Conservation (phyloP, 2,113 vertebrate species). For the Urocynchramus pylzowi region DNA sequence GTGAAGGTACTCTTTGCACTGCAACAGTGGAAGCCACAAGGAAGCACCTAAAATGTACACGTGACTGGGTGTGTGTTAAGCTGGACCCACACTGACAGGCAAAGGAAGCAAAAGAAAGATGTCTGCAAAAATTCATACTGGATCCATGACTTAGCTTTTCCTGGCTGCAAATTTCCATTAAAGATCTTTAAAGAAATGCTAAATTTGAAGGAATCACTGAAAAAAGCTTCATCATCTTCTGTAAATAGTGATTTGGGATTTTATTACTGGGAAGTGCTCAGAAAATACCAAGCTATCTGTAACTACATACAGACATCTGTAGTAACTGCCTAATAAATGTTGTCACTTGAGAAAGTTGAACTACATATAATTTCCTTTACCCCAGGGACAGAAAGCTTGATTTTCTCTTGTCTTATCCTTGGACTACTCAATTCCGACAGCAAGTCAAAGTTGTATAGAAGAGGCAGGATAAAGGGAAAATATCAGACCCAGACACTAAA, state of each 20-base stretch:
- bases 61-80: background rate
- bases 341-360: slow-evolving; percentile 37
- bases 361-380: slow-evolving; percentile 4
- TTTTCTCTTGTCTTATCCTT: slow-evolving; percentile 19
- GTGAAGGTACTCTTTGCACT: slow-evolving; percentile 21
- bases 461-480: background rate
- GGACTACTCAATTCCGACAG: background rate
- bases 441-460: background rate
- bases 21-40: slow-evolving; percentile 20
- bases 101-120: background rate
- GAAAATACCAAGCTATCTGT: background rate
- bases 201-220: background rate
- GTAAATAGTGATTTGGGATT: background rate
- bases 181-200: background rate
- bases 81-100: background rate
- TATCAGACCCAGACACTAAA: slow-evolving; percentile 8
- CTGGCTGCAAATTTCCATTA: background rate
- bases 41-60: background rate
- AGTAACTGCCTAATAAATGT: background rate
- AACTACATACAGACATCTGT: background rate
- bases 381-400: slow-evolving; percentile 16
- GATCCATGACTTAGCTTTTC: background rate
- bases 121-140: background rate
- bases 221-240: background rate
- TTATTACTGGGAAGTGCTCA: background rate